Evolutionary conservation across 2,113 vertebrate genomes (phyloP), one percentile per base, ranked within the genome.

Genomic region (Antechinus stuartii): DNA sequence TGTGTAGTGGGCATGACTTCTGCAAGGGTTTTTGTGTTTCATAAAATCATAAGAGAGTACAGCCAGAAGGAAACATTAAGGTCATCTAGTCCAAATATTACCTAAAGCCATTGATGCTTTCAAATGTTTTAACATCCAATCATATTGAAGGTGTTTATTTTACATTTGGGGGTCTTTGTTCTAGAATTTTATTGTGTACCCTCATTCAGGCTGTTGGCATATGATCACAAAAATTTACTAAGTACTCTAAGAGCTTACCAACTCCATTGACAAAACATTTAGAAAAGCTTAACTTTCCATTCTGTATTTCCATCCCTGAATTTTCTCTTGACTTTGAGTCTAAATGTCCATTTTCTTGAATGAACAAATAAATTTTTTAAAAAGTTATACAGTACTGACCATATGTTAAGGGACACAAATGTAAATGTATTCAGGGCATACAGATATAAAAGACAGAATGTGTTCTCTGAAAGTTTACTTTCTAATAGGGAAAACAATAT

Each of bases 381-480:
- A 93, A 68, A 95, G 91, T 96, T 91, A 61, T 50, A 53, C 96
- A 84, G 46, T 6, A 3, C 3, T 8, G 16, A 0, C 56, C 46
- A 27, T 11, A 30, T 30, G 57, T 61, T 61, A 61, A 9, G 27
- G 27, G 12, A 61, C 30, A 61, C 57, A 61, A 61, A 35, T 61
- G 27, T 27, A 61, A 61, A 35, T 61, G 27, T 30, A 94, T 92
- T 52, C 42, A 22, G 24, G 42, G 50, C 26, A 93, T 50, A 61
- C 7, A 91, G 10, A 11, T 89, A 54, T 55, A 95, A 76, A 93
- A 25, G 47, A 49, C 54, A 47, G 26, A 92, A 10, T 23, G 25
- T 95, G 42, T 19, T 90, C 25, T 53, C 8, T 10, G 24, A 23
- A 10, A 61, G 50, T 94, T 97, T 92, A 90, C 54, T 91, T 92